Conservation (phyloP, 2,797 vertebrate genomes). For the Melanotaenia trifasciata region DNA sequence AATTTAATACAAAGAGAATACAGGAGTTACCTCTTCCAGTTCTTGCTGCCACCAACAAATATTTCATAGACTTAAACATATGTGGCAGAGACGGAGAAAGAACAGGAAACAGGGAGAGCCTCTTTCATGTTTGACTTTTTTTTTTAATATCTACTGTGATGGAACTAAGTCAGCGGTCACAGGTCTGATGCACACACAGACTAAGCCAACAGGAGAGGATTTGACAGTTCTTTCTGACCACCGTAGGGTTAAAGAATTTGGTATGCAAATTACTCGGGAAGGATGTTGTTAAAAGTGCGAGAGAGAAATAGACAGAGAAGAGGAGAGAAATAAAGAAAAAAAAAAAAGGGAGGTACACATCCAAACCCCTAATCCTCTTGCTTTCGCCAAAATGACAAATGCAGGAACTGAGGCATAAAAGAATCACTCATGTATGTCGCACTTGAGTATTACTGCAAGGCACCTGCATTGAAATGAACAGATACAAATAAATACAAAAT, state of each 20-base stretch:
- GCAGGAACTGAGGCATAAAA: conserved; percentile 91
- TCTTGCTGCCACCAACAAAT: conserved; percentile 9
- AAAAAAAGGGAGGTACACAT: conserved; percentile 74
- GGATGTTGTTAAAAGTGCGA: conserved; percentile 79
- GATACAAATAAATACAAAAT: conserved; percentile 86
- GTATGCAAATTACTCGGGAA: conserved; percentile 81
- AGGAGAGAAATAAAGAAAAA: neutral
- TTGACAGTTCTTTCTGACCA: conserved; percentile 75
- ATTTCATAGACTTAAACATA: conserved; percentile 12
- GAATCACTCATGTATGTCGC: conserved; percentile 96
- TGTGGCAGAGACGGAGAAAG: conserved; percentile 16
- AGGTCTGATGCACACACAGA: conserved; percentile 73
- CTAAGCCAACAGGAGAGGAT: conserved; percentile 66
- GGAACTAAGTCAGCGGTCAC: conserved; percentile 77
- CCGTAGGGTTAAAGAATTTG: conserved; percentile 83
- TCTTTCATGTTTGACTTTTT: conserved; percentile 52
- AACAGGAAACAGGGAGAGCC: conserved; percentile 34
- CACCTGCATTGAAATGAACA: conserved; percentile 99
- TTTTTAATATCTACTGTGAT: conserved; percentile 57
- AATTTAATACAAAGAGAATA: neutral
- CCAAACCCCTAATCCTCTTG: conserved; percentile 83
- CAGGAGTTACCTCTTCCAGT: neutral
- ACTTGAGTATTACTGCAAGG: conserved; percentile 91
- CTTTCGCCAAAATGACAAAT: conserved; percentile 84
- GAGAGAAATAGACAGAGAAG: conserved; percentile 56